Evolutionary conservation across 2,797 vertebrate species (phyloP), one percentile per base, ranked within the genome.

Genomic region (Allobates femoralis): DNA sequence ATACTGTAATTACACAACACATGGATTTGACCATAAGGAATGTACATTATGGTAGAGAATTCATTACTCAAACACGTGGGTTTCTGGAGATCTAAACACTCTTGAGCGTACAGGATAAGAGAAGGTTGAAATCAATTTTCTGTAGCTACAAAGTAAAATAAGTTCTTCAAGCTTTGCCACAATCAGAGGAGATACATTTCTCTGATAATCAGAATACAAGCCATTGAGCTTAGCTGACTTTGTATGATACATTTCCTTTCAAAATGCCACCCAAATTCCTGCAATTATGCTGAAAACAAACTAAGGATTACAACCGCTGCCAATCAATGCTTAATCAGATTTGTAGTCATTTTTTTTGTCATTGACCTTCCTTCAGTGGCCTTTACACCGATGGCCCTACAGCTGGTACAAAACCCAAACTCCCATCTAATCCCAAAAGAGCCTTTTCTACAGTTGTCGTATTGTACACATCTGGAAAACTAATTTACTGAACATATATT

Each of bases 221-320:
- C 30, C 51, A 87, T 77, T 87, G 74, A 83, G 76, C n/a, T 26
- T 32, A 34, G 73, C 30, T 67, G 81, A 53, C 64, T 84, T 74
- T 73, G 37, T 32, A 69, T 14, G 60, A 69, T 26, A 5, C 34
- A 53, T 60, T 81, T 67, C 56, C 69, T 81, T 34, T 56, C 11
- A 8, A 37, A 46, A 69, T 80, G 50, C 77, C 82, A 81, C 86
- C 81, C 76, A 46, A 84, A 87, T 87, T 87, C 86, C 81, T 80
- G 53, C 30, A n/a, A 79, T 75, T 79, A 37, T 60, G n/a, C 18
- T 83, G 11, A 37, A 56, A 71, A 58, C 34, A 79, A 69, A 69
- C 32, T 30, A 66, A 62, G 3, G 10, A 16, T 62, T 14, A 26
- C 26, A 64, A 28, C 12, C 1, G 14, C 28, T 12, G 60, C 26